These are phyloP conservation scores for Yoshiicerus persimilis DNA, from an alignment of 1,140 invertebrate genomes.

Conservation along the genomic window DNA sequence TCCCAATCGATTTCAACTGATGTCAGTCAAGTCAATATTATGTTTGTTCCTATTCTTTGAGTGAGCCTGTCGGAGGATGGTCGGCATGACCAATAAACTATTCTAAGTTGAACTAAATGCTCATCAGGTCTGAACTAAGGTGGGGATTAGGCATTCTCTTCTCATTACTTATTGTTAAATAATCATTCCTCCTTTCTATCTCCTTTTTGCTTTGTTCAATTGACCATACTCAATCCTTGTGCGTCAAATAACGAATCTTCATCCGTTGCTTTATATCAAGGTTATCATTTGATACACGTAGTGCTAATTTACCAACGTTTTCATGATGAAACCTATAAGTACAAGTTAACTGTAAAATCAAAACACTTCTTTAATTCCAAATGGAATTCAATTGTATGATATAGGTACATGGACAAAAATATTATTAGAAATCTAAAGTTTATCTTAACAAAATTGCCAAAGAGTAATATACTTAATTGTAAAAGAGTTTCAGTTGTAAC, in stretches of 20 bases:
- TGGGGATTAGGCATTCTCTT: not conserved
- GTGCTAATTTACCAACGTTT: not conserved
- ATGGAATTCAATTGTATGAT: too few relatives aligned
- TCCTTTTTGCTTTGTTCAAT: not conserved
- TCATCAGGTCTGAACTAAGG: constrained; percentile 20
- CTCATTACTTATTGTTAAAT: not conserved
- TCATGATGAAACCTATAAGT: too few relatives aligned
- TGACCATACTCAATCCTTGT: not conserved
- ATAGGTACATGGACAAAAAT: too few relatives aligned
- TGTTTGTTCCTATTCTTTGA: constrained; percentile 13
- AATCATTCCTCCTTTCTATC: not conserved
- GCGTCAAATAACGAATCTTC: not conserved
- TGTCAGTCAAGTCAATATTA: constrained; percentile 19
- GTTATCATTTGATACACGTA: not conserved
- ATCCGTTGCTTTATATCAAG: not conserved
- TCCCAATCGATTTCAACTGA: constrained; percentile 26
- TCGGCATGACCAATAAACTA: constrained; percentile 26
- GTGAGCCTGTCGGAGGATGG: constrained; percentile 13
- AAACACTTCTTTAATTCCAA: too few relatives aligned
- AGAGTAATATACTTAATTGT: too few relatives aligned
- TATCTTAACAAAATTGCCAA: too few relatives aligned
- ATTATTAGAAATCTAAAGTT: too few relatives aligned
- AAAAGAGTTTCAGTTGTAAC: too few relatives aligned
- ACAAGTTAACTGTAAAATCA: too few relatives aligned
- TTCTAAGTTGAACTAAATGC: constrained; percentile 21